Conservation (phyloP, 2,113 vertebrate genomes). For the Thunnus maccoyii region DNA sequence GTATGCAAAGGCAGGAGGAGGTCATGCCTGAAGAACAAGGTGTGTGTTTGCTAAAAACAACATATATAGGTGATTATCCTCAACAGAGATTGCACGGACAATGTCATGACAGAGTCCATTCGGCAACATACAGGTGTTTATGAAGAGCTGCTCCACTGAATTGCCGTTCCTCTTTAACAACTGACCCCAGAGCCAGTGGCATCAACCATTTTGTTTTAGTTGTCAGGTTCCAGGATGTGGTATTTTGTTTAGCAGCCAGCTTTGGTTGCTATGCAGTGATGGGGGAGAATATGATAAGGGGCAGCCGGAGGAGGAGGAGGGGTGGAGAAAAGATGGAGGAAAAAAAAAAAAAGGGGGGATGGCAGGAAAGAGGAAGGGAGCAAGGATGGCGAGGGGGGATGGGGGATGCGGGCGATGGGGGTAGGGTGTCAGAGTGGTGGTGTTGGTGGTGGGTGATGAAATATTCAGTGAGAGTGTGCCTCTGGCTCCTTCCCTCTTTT, state of each 20-base stretch:
- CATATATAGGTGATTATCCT: constrained; percentile 14
- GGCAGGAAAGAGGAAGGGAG: constrained; percentile 62
- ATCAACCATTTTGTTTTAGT: constrained; percentile 65
- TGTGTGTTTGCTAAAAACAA: constrained; percentile 37
- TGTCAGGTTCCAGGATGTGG: constrained; percentile 54
- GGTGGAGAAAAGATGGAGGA: constrained; percentile 40
- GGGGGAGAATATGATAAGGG: constrained; percentile 78
- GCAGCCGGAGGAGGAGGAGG: constrained; percentile 46
- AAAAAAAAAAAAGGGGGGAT: constrained; percentile 28
- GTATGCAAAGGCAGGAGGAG: constrained; percentile 52
- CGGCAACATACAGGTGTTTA: constrained; percentile 10
- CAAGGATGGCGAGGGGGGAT: constrained; percentile 61
- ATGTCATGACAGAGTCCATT: constrained; percentile 14
- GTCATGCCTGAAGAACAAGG: constrained; percentile 58
- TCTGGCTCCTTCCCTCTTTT: constrained; percentile 74
- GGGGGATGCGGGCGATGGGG: constrained; percentile 72
- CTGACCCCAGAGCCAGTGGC: constrained; percentile 31
- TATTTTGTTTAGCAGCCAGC: constrained; percentile 70
- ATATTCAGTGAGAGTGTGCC: constrained; percentile 87
- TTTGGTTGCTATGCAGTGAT: constrained; percentile 76
- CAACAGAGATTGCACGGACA: neutral
- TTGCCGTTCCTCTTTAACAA: constrained; percentile 19
- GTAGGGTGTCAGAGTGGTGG: constrained; percentile 73
- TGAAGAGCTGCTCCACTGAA: constrained; percentile 25
- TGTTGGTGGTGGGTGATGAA: constrained; percentile 83